Evolutionary conservation across 2,888 invertebrate species (phyloP).

Genomic region (Acleris cristana): DNA sequence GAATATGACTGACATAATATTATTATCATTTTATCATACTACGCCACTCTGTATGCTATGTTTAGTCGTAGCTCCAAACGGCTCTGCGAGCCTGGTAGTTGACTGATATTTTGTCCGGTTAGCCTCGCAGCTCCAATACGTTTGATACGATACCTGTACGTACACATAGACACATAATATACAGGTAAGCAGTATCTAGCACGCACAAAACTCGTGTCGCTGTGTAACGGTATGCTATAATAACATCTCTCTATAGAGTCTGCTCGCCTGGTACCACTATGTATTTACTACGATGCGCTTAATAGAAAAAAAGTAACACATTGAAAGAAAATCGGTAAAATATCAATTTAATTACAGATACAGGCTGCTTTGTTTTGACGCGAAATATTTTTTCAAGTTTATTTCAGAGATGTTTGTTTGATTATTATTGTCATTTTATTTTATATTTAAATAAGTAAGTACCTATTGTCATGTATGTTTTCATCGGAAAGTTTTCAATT

Average conservation of each 20-base stretch:
- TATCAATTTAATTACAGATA: slow-evolving; percentile 41
- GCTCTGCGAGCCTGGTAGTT: slow-evolving; percentile 31
- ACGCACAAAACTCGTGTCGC: slow-evolving; percentile 50
- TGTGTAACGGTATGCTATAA: slow-evolving; percentile 37
- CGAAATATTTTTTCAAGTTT: slow-evolving; percentile 6
- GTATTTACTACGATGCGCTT: slow-evolving; percentile 77
- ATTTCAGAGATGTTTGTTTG: not conserved
- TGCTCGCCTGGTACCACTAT: slow-evolving; percentile 77
- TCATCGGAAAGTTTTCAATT: too few species aligned
- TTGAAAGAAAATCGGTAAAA: slow-evolving; percentile 41
- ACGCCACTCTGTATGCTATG: slow-evolving; percentile 10
- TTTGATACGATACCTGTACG: slow-evolving; percentile 33
- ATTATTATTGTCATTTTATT: not conserved
- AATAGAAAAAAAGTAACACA: slow-evolving; percentile 68
- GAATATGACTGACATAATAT: not conserved
- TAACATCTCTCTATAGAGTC: slow-evolving; percentile 58
- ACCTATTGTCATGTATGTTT: too few species aligned
- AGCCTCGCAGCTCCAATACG: slow-evolving; percentile 29
- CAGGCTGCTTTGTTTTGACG: slow-evolving; percentile 51
- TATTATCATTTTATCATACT: not conserved
- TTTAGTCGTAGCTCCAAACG: slow-evolving; percentile 6
- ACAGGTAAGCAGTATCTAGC: slow-evolving; percentile 28
- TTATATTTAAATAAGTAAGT: not conserved
- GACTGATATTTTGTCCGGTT: slow-evolving; percentile 38
- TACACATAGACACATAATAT: slow-evolving; percentile 14